phyloP scores from a whole-genome alignment of 2,797 vertebrate genomes.

The Pteronotus mesoamericanus region DNA sequence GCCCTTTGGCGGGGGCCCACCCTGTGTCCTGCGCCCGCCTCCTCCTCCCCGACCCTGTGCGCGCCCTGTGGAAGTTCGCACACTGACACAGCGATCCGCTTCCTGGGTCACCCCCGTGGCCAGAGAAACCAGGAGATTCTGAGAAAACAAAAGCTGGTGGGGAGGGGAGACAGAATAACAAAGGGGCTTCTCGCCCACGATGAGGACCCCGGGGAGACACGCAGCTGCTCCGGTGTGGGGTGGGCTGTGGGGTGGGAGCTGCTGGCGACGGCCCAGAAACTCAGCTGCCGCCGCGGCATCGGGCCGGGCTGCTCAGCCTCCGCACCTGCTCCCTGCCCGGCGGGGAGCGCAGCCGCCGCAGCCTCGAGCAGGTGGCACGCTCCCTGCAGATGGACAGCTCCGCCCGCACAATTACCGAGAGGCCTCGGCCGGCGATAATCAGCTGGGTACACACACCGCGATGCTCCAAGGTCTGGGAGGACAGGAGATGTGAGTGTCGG shows the following conservation, averaged over 20 bases:
- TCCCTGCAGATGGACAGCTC: constrained; percentile 12
- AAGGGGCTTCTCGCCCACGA: neutral
- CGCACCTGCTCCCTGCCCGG: constrained; percentile 44
- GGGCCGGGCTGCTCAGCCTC: neutral
- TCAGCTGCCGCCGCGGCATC: neutral
- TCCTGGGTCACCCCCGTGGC: neutral
- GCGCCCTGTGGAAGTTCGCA: neutral
- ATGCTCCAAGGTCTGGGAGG: neutral
- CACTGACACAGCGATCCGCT: neutral
- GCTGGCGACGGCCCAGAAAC: neutral
- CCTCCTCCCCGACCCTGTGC: neutral
- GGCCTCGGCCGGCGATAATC: constrained; percentile 15
- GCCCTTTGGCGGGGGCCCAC: neutral
- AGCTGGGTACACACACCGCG: constrained; percentile 51
- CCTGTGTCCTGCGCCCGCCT: neutral
- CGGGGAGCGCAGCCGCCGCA: neutral
- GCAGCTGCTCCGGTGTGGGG: neutral
- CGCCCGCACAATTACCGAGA: constrained; percentile 2
- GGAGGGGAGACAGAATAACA: neutral
- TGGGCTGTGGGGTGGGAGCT: neutral
- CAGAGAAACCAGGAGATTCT: neutral
- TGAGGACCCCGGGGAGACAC: neutral
- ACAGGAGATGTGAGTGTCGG: neutral
- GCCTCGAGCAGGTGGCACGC: constrained; percentile 51
- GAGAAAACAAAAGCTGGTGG: neutral